Evolutionary conservation across 2,113 vertebrate genomes (phyloP).

Genomic region (Alces alces): DNA sequence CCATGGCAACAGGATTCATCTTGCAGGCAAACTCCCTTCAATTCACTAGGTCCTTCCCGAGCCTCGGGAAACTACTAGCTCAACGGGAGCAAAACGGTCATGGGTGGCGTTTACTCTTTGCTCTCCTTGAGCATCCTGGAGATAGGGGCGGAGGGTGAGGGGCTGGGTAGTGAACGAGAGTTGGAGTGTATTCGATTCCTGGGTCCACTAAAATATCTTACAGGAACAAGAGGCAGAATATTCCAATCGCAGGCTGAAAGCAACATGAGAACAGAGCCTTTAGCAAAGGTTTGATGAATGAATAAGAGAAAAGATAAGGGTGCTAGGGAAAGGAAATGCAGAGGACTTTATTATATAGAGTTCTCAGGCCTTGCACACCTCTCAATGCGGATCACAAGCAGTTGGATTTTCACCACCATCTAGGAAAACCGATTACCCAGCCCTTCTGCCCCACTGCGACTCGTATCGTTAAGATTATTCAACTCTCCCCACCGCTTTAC

Average conservation of each 20-base stretch:
- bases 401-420: not conserved
- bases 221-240: not conserved
- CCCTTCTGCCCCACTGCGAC: not conserved
- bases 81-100: not conserved
- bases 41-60: conserved; percentile 39
- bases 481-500: not conserved
- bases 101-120: not conserved
- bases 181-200: not conserved
- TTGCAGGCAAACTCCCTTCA: conserved; percentile 54
- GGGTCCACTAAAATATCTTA: not conserved
- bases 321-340: not conserved
- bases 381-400: not conserved
- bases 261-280: not conserved
- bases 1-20: conserved; percentile 73
- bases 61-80: conserved; percentile 34
- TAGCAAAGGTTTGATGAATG: not conserved
- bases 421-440: conserved; percentile 43
- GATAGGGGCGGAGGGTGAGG: not conserved
- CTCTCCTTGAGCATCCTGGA: not conserved
- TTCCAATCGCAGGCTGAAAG: not conserved
- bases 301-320: not conserved
- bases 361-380: not conserved
- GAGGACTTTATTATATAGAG: not conserved
- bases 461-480: not conserved
- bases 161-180: not conserved